phyloP scores from a whole-genome alignment of 1,140 invertebrate genomes.

The Leptoteleia sp. region DNA sequence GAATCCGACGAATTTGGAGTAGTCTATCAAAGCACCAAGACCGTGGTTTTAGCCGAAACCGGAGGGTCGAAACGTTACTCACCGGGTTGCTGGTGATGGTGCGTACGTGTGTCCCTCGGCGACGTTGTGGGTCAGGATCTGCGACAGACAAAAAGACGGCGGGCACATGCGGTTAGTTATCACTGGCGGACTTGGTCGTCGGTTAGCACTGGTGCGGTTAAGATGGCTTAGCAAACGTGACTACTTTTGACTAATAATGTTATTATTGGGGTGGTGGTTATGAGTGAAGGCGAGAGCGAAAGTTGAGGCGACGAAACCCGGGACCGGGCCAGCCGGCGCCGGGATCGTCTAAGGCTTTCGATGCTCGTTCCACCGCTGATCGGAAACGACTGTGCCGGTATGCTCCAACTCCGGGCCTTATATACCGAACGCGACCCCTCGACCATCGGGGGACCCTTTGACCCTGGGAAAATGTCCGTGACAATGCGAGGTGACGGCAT shows the following conservation, averaged over 20 bases:
- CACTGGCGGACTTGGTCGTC: constrained; percentile 27
- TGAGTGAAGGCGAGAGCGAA: constrained; percentile 51
- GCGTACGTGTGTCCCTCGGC: too few species aligned
- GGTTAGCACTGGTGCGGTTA: too few species aligned
- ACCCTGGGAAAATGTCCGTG: constrained; percentile 74
- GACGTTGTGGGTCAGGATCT: constrained; percentile 67
- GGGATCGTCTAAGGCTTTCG: constrained; percentile 42
- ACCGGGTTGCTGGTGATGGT: constrained; percentile 61
- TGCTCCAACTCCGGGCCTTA: constrained; percentile 56
- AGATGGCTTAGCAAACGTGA: background rate
- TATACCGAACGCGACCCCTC: constrained; percentile 67
- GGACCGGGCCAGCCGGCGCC: constrained; percentile 68
- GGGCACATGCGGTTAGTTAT: constrained; percentile 69
- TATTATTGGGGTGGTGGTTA: too few species aligned
- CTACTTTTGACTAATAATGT: too few species aligned
- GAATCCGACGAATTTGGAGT: constrained; percentile 73
- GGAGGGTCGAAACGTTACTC: constrained; percentile 77
- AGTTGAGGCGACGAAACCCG: constrained; percentile 32
- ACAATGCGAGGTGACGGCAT: constrained; percentile 67
- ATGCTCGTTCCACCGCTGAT: constrained; percentile 66
- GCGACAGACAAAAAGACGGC: constrained; percentile 73
- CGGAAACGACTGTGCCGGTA: constrained; percentile 62
- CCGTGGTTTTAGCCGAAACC: constrained; percentile 63
- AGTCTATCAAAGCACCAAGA: constrained; percentile 81
- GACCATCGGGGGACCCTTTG: constrained; percentile 54